phyloP scores from a whole-genome alignment of 2,113 vertebrate genomes.

The Syrmaticus mikado region DNA sequence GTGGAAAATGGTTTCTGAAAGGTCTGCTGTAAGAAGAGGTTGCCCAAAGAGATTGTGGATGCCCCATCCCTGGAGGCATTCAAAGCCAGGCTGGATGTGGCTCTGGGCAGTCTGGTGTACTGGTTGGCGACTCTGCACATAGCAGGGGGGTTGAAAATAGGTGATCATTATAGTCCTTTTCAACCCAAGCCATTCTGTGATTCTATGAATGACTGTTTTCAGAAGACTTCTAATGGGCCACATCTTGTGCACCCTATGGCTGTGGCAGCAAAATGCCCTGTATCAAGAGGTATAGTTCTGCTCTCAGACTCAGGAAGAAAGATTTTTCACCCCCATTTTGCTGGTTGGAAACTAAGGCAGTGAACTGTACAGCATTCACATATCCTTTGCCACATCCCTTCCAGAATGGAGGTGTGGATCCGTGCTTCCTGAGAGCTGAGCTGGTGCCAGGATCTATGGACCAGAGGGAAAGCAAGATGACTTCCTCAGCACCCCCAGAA shows the following conservation, averaged over 20 bases:
- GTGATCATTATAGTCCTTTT: too few relatives aligned
- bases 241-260: neutral
- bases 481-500: neutral
- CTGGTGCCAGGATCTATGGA: neutral
- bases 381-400: rapidly evolving
- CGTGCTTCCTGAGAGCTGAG: neutral
- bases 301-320: neutral
- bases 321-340: neutral
- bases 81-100: too few relatives aligned
- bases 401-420: neutral
- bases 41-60: too few relatives aligned
- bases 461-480: neutral
- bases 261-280: neutral
- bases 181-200: too few relatives aligned
- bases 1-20: neutral
- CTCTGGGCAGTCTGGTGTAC: too few relatives aligned
- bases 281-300: neutral
- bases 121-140: too few relatives aligned
- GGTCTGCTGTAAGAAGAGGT: neutral
- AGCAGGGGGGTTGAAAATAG: too few relatives aligned
- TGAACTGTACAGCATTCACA: neutral
- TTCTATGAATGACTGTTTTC: neutral
- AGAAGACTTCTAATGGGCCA: neutral
- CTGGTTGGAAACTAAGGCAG: neutral
- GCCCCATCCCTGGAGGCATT: too few relatives aligned